A percentile compares a stretch with the other conserved stretches of the same genome.
Evolutionary conservation across 53 echinoderm and acorn worm genomes (phyloP).

Genomic region (Mesocentrotus franciscanus): DNA sequence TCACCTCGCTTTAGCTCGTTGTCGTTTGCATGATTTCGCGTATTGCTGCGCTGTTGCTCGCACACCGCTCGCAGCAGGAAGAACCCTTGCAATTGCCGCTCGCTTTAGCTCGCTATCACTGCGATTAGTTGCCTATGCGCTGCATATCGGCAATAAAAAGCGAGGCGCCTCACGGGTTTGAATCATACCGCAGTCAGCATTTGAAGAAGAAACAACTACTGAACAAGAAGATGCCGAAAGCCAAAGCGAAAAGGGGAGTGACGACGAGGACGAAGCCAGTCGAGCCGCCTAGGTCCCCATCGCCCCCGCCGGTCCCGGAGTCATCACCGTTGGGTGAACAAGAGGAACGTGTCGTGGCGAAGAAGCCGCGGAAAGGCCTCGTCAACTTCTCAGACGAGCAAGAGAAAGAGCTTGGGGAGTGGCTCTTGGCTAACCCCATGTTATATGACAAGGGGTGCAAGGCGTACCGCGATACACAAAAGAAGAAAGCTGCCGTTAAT

Average conservation of each 20-base stretch:
- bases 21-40: too few species aligned
- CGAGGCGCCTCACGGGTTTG: too few species aligned
- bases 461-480: background rate
- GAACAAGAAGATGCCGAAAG: too few species aligned
- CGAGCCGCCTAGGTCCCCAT: background rate
- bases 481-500: background rate
- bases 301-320: background rate
- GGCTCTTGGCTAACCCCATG: slow-evolving; percentile 6
- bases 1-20: too few species aligned
- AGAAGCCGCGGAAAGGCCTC: slow-evolving; percentile 14
- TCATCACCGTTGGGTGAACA: background rate
- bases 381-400: slow-evolving; percentile 14
- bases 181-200: too few species aligned
- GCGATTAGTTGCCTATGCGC: too few species aligned
- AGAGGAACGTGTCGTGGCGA: background rate
- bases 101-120: too few species aligned
- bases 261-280: background rate
- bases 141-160: too few species aligned
- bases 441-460: slow-evolving; percentile 26
- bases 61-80: too few species aligned
- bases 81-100: too few species aligned
- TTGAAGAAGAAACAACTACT: too few species aligned
- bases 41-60: too few species aligned
- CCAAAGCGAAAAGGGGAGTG: background rate
- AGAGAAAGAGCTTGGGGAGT: slow-evolving; percentile 29